Conservation (phyloP, 2,113 vertebrate species). For the Trochalopteron elliotii region DNA sequence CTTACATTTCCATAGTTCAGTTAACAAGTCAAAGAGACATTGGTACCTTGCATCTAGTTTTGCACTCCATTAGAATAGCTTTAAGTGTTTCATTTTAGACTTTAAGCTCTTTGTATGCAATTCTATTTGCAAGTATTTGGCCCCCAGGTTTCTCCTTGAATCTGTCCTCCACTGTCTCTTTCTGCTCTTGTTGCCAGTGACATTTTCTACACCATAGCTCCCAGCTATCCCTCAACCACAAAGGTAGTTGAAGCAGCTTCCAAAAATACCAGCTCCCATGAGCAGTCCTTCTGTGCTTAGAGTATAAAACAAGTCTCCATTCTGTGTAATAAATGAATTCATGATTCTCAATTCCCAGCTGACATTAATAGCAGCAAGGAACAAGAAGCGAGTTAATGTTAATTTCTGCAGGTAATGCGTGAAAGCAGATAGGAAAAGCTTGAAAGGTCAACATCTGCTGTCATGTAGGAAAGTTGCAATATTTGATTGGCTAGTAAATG, state of each 20-base stretch:
- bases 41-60: constrained; percentile 31
- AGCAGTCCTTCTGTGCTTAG: constrained; percentile 74
- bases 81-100: constrained; percentile 48
- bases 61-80: constrained; percentile 54
- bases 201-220: constrained; percentile 77
- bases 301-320: constrained; percentile 74
- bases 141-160: constrained; percentile 79
- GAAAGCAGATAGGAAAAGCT: constrained; percentile 75
- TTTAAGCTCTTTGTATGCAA: constrained; percentile 49
- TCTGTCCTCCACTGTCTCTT: constrained; percentile 66
- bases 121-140: constrained; percentile 69
- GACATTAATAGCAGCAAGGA: constrained; percentile 78
- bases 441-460: constrained; percentile 84
- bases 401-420: constrained; percentile 82
- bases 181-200: constrained; percentile 70
- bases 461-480: constrained; percentile 73
- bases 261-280: constrained; percentile 82
- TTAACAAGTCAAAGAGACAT: constrained; percentile 69
- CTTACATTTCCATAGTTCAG: constrained; percentile 65
- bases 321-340: constrained; percentile 81
- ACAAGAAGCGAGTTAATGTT: constrained; percentile 78
- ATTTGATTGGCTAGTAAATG: constrained; percentile 82
- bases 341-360: constrained; percentile 80
- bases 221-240: constrained; percentile 81
- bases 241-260: constrained; percentile 80